Percentiles rank a stretch among this genome's conserved stretches.
Conservation (phyloP, 2,113 vertebrate species). For the Tor tambroides region DNA sequence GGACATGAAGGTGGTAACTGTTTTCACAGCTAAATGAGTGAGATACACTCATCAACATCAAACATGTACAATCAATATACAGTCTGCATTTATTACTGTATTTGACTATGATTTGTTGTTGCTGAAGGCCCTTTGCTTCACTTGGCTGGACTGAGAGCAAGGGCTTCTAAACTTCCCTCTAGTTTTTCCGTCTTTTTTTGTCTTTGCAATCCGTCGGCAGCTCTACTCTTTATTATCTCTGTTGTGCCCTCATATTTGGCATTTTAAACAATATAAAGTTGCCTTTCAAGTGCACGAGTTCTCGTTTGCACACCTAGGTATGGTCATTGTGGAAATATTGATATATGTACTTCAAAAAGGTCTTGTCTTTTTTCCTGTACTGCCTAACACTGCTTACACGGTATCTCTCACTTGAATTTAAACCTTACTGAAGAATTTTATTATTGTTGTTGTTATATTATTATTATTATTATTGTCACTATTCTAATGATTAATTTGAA, state of each 20-base stretch:
- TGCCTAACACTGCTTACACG: neutral
- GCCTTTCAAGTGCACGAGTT: slow-evolving; percentile 15
- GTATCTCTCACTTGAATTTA: slow-evolving; percentile 12
- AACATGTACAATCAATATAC: neutral
- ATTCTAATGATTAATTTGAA: slow-evolving; percentile 26
- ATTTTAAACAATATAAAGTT: slow-evolving; percentile 1
- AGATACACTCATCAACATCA: neutral
- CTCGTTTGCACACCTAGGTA: neutral
- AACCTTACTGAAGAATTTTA: slow-evolving; percentile 9
- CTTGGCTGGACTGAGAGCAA: slow-evolving; percentile 30
- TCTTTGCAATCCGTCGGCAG: slow-evolving; percentile 18
- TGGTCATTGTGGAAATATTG: slow-evolving; percentile 15
- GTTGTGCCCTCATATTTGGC: neutral
- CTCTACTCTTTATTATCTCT: slow-evolving; percentile 5
- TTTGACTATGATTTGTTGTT: neutral
- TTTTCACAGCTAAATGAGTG: neutral
- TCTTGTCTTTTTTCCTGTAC: neutral
- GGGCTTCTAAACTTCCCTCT: neutral
- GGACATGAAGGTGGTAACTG: neutral
- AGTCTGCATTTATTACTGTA: neutral
- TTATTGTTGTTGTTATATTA: neutral
- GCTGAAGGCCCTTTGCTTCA: neutral
- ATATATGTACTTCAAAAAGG: neutral
- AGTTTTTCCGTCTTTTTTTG: neutral
- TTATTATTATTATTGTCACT: slow-evolving; percentile 18